A percentile compares a stretch with the other conserved stretches of the same genome.
Evolutionary conservation across 2,888 invertebrate species (phyloP).

Genomic region (Lepidocyrtinus sp.): DNA sequence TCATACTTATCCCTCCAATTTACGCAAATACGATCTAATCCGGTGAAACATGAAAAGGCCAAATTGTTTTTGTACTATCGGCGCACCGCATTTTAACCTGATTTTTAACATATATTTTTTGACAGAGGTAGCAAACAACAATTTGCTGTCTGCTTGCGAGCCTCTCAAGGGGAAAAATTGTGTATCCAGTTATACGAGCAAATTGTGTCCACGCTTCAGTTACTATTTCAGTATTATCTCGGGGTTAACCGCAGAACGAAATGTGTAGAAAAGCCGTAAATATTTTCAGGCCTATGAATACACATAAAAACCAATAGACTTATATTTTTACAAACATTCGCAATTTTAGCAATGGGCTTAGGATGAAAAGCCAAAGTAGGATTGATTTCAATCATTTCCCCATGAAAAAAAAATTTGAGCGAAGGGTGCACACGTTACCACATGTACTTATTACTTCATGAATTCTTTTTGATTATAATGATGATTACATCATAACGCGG

Average conservation of each 20-base stretch:
- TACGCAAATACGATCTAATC: too few species aligned
- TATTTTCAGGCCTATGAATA: not conserved
- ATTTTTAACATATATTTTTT: conserved; percentile 1
- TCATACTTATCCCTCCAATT: too few species aligned
- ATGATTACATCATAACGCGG: not conserved
- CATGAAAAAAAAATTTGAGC: too few species aligned
- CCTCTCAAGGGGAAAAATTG: too few species aligned
- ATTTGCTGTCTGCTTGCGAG: conserved; percentile 4
- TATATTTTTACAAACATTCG: not conserved
- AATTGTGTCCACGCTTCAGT: conserved; percentile 53
- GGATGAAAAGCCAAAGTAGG: too few species aligned
- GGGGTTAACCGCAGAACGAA: conserved; percentile 22
- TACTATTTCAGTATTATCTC: conserved; percentile 6
- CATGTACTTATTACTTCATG: too few species aligned
- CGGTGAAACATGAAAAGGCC: too few species aligned
- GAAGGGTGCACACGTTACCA: too few species aligned
- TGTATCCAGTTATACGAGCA: conserved; percentile 50
- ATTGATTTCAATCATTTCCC: too few species aligned
- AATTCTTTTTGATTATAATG: not conserved
- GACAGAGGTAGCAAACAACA: not conserved
- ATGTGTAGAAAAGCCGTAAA: not conserved
- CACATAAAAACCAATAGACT: not conserved
- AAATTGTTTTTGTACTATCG: too few species aligned
- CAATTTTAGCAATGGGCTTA: too few species aligned
- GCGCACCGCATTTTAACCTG: conserved; percentile 33